Conservation (phyloP, 2,113 vertebrate species). For the Erythrocercus mccallii region DNA sequence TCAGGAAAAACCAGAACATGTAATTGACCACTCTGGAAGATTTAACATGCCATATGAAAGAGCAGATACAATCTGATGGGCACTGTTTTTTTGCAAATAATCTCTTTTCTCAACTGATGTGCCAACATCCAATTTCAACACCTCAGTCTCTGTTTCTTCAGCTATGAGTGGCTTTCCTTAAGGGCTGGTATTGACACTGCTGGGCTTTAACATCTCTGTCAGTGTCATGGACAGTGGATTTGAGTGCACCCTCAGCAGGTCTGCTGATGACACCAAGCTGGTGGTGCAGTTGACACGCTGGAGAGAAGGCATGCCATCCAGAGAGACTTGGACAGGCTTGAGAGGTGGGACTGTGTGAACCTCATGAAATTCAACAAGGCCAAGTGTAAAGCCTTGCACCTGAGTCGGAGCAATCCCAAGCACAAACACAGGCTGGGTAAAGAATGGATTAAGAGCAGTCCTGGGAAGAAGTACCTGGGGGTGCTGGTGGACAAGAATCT, state of each 20-base stretch:
- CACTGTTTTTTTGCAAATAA: background rate
- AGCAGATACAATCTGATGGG: background rate
- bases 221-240: background rate
- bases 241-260: background rate
- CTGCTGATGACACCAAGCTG: background rate
- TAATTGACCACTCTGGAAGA: background rate
- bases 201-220: background rate
- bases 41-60: background rate
- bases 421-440: background rate
- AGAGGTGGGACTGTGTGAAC: background rate
- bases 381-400: background rate
- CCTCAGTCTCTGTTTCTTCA: background rate
- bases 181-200: background rate
- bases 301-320: background rate
- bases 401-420: background rate
- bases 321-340: background rate
- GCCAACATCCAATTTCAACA: background rate
- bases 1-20: background rate
- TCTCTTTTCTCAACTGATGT: background rate
- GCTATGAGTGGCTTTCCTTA: background rate
- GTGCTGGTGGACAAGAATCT: background rate
- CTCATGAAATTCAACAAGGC: background rate
- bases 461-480: background rate
- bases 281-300: rapidly evolving
- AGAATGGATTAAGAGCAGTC: background rate